phyloP scores from a whole-genome alignment of 2,113 vertebrate species.

The Eleginops maclovinus region DNA sequence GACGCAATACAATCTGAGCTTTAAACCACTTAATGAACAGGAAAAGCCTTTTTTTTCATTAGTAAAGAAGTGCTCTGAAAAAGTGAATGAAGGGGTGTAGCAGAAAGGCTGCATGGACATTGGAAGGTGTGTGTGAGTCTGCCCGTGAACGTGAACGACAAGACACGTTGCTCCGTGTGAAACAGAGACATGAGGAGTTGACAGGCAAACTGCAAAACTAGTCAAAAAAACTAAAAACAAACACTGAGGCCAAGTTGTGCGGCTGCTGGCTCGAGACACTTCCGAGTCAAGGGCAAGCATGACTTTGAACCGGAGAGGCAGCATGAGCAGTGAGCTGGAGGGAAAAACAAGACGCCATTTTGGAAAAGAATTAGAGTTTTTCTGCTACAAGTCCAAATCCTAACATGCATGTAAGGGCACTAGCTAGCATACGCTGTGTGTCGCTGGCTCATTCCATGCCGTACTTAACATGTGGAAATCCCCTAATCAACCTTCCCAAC shows the following conservation, averaged over 20 bases:
- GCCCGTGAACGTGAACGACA: constrained; percentile 37
- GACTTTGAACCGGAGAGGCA: constrained; percentile 70
- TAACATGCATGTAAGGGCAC: constrained; percentile 58
- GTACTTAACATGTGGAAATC: constrained; percentile 78
- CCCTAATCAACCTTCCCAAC: constrained; percentile 61
- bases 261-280: constrained; percentile 59
- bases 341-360: constrained; percentile 81
- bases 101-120: constrained; percentile 50
- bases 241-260: constrained; percentile 43
- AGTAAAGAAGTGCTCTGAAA: constrained; percentile 33
- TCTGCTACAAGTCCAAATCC: constrained; percentile 69
- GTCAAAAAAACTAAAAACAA: constrained; percentile 19
- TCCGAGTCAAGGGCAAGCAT: constrained; percentile 63
- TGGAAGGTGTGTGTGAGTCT: constrained; percentile 51
- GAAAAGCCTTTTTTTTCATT: constrained; percentile 26
- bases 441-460: constrained; percentile 69
- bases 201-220: constrained; percentile 27
- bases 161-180: constrained; percentile 55
- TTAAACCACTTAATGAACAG: constrained; percentile 36
- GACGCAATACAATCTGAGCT: constrained; percentile 18
- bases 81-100: constrained; percentile 45
- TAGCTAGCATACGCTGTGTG: constrained; percentile 54
- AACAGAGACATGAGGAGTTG: constrained; percentile 43
- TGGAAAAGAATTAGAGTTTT: constrained; percentile 77
- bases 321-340: constrained; percentile 67